Percentiles rank a stretch among this genome's conserved stretches.
These are phyloP conservation scores for Clunio marinus DNA, from an alignment of 2,888 invertebrate species.

Conservation along the genomic window DNA sequence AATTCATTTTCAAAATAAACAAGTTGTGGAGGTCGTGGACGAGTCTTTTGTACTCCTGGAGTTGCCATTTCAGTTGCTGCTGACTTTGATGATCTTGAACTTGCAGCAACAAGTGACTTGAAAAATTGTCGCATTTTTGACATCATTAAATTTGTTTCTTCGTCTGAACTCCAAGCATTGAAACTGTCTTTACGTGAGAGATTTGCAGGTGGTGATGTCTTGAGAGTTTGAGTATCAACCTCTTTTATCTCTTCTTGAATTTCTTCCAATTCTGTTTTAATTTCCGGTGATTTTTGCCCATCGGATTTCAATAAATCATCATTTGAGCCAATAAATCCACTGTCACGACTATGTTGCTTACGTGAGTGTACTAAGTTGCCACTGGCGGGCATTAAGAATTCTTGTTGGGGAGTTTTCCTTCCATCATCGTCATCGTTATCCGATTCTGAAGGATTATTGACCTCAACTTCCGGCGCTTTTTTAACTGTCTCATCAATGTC, in stretches of 20 bases:
- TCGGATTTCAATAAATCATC: slow-evolving; percentile 64
- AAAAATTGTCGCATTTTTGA: slow-evolving; percentile 90
- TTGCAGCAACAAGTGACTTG: slow-evolving; percentile 79
- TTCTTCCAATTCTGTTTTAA: slow-evolving; percentile 58
- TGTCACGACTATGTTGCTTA: slow-evolving; percentile 80
- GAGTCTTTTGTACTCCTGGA: slow-evolving; percentile 57
- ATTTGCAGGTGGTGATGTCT: slow-evolving; percentile 19
- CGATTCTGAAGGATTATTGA: slow-evolving; percentile 54
- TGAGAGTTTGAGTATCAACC: slow-evolving; percentile 46
- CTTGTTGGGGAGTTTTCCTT: slow-evolving; percentile 65
- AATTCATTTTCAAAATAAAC: slow-evolving; percentile 86
- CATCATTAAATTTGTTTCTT: slow-evolving; percentile 93
- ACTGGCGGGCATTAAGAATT: slow-evolving; percentile 55
- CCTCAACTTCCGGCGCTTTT: slow-evolving; percentile 62
- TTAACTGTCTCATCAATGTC: slow-evolving; percentile 50
- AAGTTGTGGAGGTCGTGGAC: slow-evolving; percentile 75
- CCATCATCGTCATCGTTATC: slow-evolving; percentile 53
- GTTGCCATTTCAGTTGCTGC: slow-evolving; percentile 47
- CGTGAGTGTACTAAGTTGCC: slow-evolving; percentile 61
- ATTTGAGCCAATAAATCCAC: slow-evolving; percentile 83
- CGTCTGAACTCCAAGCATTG: slow-evolving; percentile 91
- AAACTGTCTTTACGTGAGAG: slow-evolving; percentile 81
- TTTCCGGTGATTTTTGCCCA: slow-evolving; percentile 48
- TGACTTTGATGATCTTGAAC: slow-evolving; percentile 52
- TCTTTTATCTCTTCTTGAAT: slow-evolving; percentile 60